phyloP scores from a whole-genome alignment of 23 tunicate species.

The Halocynthia aurantium region DNA sequence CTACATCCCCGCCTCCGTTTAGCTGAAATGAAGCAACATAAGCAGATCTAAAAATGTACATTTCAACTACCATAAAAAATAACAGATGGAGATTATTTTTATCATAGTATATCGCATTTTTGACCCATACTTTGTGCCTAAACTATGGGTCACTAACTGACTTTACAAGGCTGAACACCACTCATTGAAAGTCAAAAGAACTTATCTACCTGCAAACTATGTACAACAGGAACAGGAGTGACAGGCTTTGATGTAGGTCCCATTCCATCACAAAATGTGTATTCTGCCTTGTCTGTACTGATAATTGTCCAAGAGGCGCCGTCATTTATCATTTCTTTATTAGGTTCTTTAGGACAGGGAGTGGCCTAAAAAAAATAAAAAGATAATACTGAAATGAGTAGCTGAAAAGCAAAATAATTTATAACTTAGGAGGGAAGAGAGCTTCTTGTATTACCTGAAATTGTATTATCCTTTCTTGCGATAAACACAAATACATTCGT shows the following conservation, averaged over 20 bases:
- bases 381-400: background rate
- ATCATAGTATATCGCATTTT: no score
- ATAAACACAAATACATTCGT: constrained; percentile 80
- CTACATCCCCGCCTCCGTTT: constrained; percentile 84
- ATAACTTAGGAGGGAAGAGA: background rate
- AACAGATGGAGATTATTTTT: no score
- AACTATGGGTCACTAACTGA: no score
- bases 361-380: constrained; percentile 52
- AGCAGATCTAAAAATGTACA: no score
- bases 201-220: constrained; percentile 41
- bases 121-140: no score
- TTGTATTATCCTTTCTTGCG: constrained; percentile 87
- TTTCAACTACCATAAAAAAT: no score
- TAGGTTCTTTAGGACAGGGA: constrained; percentile 86
- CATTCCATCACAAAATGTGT: constrained; percentile 93
- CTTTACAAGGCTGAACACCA: no score
- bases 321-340: constrained; percentile 91
- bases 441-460: constrained; percentile 45
- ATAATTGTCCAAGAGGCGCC: constrained; percentile 97
- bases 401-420: background rate
- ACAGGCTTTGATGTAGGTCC: constrained; percentile 85
- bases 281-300: constrained; percentile 90
- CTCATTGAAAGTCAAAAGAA: no score
- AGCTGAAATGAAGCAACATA: constrained; percentile 18
- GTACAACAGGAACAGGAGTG: constrained; percentile 81